A percentile compares a stretch with the other conserved stretches of the same genome.
These are phyloP conservation scores for Atta colombica DNA, from an alignment of 1,140 invertebrate genomes.

Conservation along the genomic window DNA sequence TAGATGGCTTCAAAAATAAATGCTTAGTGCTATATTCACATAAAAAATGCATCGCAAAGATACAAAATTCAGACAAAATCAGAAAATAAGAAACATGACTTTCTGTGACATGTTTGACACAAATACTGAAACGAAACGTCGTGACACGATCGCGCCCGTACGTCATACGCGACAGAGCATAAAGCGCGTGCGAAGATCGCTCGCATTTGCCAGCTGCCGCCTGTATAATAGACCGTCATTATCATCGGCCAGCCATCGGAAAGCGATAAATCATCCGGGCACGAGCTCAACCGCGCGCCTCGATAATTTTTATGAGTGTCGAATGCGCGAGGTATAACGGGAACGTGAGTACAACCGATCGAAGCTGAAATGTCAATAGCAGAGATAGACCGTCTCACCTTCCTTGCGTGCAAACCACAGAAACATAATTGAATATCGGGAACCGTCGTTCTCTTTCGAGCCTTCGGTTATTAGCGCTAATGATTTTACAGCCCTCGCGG, in stretches of 20 bases:
- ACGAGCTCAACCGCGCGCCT: conserved; percentile 40
- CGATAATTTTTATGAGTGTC: conserved; percentile 67
- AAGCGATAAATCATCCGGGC: conserved; percentile 53
- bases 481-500: conserved; percentile 68
- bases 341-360: conserved; percentile 51
- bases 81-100: background rate
- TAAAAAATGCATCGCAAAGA: background rate
- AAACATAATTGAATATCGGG: conserved; percentile 74
- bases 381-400: conserved; percentile 68
- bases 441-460: conserved; percentile 61
- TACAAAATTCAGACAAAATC: background rate
- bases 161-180: conserved; percentile 25
- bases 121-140: background rate
- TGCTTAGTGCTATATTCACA: background rate
- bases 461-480: conserved; percentile 76
- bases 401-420: conserved; percentile 65
- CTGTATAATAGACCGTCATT: conserved; percentile 60
- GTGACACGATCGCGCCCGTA: background rate
- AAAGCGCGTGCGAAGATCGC: conserved; percentile 50
- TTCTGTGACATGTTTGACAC: background rate
- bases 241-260: conserved; percentile 54
- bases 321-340: conserved; percentile 61
- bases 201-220: conserved; percentile 47
- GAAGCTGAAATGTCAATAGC: conserved; percentile 71
- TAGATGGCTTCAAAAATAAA: background rate